Base-by-base conservation (phyloP, 2,888 invertebrate genomes). In the Pelosia muscerda region DNA sequence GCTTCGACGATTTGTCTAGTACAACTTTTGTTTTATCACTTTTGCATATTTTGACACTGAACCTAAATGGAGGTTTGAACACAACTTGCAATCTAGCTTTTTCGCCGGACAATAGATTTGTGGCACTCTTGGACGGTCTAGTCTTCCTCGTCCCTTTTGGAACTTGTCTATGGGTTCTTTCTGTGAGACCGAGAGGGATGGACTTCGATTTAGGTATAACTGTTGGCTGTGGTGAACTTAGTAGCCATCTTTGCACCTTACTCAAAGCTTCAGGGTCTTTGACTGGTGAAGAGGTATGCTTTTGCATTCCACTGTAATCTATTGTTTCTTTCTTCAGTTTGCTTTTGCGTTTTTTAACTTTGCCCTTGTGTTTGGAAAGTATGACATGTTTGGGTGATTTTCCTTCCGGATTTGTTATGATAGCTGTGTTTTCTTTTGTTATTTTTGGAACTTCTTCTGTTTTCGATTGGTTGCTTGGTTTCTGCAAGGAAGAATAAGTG, bases 31-130 rank as follows among this genome's bases (percentile, higher is more conserved):
- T 96, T 87, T 97, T 97, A 75, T 97, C 97, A 66, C 96, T 96
- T 84, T 96, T 97, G 70, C 96, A 95, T 74, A 98, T 95, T 86
- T 97, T 97, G 66, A 98, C 96, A 88, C 97, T 97, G 90, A 98
- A 98, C 84, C 97, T 97, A 91, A 98, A 98, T 15, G 98, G 98
- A 63, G 98, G 98, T 87, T 98, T 98, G 88, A 97, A 98, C 31
- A 98, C 97, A 49, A 98, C 98, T 90, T 98, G 98, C 26, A 98
- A 92, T 76, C 97, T 96, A 15, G 98, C 96, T 87, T 97, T 97
- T 81, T 96, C 96, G 66, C 95, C 95, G 57, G 95, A 93, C n/a
- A 96, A 90, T 54, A 97, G 94, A 83, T 97, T 97, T 23, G 97
- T 97, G 72, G 96, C 96, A 82, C 97, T 97, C 83, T 97, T 97